Evolutionary conservation across 2,888 invertebrate species (phyloP).

Genomic region (Lithodes maja): DNA sequence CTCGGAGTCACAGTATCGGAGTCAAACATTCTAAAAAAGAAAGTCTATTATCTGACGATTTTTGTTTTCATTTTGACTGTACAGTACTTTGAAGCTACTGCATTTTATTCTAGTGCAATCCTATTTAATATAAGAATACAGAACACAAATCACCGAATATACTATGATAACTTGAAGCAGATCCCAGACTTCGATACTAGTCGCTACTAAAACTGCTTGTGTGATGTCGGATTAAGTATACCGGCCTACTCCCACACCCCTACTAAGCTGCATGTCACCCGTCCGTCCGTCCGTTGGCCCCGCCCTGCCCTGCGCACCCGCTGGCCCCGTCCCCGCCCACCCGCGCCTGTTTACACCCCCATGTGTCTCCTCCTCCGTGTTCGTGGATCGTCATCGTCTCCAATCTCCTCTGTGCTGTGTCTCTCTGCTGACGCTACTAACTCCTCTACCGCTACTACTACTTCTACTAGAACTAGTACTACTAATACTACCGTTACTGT

Average conservation of each 20-base stretch:
- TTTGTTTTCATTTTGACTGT: no score
- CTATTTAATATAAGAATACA: no score
- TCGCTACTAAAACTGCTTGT: no score
- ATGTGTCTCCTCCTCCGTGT: slow-evolving; percentile 53
- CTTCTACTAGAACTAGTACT: neutral
- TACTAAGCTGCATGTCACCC: slow-evolving; percentile 61
- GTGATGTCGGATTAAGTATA: neutral
- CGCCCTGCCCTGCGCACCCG: slow-evolving; percentile 33
- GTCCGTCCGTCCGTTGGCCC: slow-evolving; percentile 44
- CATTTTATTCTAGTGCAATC: neutral
- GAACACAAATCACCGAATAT: no score
- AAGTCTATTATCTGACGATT: no score
- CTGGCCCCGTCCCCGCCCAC: neutral
- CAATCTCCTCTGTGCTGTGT: slow-evolving; percentile 53
- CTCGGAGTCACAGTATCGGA: no score
- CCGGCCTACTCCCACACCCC: slow-evolving; percentile 25
- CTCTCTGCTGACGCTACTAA: slow-evolving; percentile 45
- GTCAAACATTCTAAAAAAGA: no score
- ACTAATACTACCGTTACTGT: no score
- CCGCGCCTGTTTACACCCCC: slow-evolving; percentile 31
- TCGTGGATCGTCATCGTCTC: slow-evolving; percentile 58
- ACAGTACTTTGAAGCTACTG: no score
- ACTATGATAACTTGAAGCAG: no score
- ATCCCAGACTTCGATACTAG: no score
- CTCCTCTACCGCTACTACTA: slow-evolving; percentile 14